Conservation (phyloP, 1,140 invertebrate genomes). For the Achatina immaculata region DNA sequence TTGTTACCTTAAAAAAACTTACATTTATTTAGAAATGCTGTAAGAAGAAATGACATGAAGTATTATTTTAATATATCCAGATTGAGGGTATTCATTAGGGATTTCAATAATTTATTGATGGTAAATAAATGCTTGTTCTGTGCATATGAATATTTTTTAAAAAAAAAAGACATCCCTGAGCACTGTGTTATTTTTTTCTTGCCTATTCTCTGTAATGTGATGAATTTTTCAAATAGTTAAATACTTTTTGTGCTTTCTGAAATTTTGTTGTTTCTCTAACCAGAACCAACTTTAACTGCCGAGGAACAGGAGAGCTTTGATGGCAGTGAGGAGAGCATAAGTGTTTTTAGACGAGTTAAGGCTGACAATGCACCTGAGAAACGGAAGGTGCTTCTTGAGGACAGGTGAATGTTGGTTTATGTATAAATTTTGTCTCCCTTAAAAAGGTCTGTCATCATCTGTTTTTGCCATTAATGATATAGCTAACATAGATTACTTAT, state of each 20-base stretch:
- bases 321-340: conserved; percentile 19
- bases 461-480: too few species aligned
- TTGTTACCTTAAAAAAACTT: too few species aligned
- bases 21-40: too few species aligned
- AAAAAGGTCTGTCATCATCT: background rate
- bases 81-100: too few species aligned
- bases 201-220: background rate
- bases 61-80: too few species aligned
- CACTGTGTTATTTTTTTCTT: background rate
- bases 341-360: conserved; percentile 23
- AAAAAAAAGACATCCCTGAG: background rate
- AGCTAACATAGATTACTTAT: too few species aligned
- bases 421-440: background rate
- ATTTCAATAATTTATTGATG: background rate
- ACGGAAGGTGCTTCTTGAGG: background rate
- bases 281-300: background rate
- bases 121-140: background rate
- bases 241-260: background rate
- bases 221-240: background rate
- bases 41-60: too few species aligned
- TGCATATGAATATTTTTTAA: background rate
- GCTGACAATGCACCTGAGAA: conserved; percentile 15
- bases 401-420: conserved; percentile 11
- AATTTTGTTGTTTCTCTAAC: background rate
- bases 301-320: background rate